Evolutionary conservation across 2,113 vertebrate species (phyloP).

Genomic region (Tychaedon coryphoeus): DNA sequence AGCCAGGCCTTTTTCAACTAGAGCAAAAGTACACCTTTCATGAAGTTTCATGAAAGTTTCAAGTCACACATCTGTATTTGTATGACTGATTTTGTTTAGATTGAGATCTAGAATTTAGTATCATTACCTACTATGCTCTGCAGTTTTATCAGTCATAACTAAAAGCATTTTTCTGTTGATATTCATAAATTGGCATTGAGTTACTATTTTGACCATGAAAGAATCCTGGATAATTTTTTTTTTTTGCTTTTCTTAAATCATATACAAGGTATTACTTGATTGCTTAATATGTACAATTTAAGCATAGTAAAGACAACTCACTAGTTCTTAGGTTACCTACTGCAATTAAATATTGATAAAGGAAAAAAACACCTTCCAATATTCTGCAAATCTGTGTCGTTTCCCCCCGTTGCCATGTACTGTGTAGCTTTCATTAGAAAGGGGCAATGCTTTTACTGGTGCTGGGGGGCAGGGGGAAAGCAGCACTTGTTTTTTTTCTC

Average conservation of each 20-base stretch:
- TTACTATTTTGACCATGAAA: neutral
- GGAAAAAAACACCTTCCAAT: constrained; percentile 51
- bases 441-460: neutral
- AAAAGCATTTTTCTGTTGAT: neutral
- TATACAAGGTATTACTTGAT: neutral
- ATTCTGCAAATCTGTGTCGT: constrained; percentile 54
- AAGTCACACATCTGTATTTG: neutral
- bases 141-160: neutral
- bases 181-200: neutral
- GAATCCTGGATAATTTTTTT: neutral
- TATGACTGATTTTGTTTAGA: neutral
- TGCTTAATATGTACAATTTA: neutral
- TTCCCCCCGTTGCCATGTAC: neutral
- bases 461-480: rapidly evolving
- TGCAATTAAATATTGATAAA: constrained; percentile 68
- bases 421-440: neutral
- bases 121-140: neutral
- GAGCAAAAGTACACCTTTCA: neutral
- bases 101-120: neutral
- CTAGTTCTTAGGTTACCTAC: constrained; percentile 45
- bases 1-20: neutral
- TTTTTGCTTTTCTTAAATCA: neutral
- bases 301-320: neutral
- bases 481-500: neutral
- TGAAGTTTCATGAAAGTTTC: neutral